phyloP scores from a whole-genome alignment of 2,113 vertebrate species.

The Dasypus novemcinctus region DNA sequence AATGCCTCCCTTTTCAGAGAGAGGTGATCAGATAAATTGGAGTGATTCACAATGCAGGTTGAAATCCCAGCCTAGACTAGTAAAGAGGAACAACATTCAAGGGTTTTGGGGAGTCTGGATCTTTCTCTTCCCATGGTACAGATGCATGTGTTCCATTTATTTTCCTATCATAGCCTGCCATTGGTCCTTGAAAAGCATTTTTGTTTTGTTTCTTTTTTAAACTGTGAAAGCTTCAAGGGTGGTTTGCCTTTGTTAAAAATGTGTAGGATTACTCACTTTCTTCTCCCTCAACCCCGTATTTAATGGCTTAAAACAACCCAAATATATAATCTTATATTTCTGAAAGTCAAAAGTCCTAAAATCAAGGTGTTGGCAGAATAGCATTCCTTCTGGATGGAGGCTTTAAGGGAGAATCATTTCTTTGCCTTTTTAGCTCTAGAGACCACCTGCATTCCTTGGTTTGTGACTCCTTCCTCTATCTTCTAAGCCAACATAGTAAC shows the following conservation, averaged over 20 bases:
- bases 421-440: neutral
- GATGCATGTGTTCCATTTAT: neutral
- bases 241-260: neutral
- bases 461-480: neutral
- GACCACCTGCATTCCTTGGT: neutral
- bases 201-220: neutral
- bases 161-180: neutral
- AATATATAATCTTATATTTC: neutral
- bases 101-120: neutral
- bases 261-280: neutral
- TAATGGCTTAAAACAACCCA: neutral
- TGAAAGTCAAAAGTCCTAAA: neutral
- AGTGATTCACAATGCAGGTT: neutral
- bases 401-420: neutral
- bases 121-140: neutral
- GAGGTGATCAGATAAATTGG: neutral
- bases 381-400: neutral
- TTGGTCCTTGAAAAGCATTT: neutral
- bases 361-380: neutral
- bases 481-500: neutral
- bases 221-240: neutral
- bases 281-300: neutral
- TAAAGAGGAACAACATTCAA: neutral
- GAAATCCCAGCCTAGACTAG: neutral
- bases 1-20: neutral